Percentiles rank a stretch among this genome's conserved stretches.
Evolutionary conservation across 2,113 vertebrate species (phyloP).

Genomic region (Neolamprologus variostigma): DNA sequence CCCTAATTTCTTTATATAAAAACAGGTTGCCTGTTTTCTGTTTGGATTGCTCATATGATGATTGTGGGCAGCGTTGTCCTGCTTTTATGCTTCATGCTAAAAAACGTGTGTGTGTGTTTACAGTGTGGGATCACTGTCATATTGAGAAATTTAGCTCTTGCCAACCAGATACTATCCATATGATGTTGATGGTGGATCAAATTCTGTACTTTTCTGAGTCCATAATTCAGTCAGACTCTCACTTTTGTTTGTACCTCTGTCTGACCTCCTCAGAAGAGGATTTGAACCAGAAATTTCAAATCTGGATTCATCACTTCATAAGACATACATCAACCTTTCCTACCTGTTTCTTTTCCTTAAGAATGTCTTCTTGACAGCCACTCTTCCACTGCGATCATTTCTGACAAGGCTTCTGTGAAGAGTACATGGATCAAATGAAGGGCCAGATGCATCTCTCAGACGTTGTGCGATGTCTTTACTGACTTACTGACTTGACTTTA

Average conservation of each 20-base stretch:
- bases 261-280: not conserved
- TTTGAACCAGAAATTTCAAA: not conserved
- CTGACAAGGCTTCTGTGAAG: not conserved
- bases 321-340: not conserved
- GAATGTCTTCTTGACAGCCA: not conserved
- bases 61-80: not conserved
- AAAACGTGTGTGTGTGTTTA: not conserved
- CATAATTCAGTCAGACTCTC: not conserved
- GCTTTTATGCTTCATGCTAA: not conserved
- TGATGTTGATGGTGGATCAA: not conserved
- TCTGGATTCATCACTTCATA: not conserved
- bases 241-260: not conserved
- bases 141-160: not conserved
- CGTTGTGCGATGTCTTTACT: not conserved
- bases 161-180: not conserved
- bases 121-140: not conserved
- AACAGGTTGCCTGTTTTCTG: fast-evolving
- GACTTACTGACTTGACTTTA: not conserved
- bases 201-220: not conserved
- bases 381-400: not conserved
- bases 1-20: not conserved
- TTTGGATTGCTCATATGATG: not conserved
- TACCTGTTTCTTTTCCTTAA: not conserved
- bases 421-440: not conserved
- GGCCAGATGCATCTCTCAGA: not conserved